These are phyloP conservation scores for Listrodromus nycthemerus DNA, from an alignment of 2,888 invertebrate genomes.

Conservation along the genomic window DNA sequence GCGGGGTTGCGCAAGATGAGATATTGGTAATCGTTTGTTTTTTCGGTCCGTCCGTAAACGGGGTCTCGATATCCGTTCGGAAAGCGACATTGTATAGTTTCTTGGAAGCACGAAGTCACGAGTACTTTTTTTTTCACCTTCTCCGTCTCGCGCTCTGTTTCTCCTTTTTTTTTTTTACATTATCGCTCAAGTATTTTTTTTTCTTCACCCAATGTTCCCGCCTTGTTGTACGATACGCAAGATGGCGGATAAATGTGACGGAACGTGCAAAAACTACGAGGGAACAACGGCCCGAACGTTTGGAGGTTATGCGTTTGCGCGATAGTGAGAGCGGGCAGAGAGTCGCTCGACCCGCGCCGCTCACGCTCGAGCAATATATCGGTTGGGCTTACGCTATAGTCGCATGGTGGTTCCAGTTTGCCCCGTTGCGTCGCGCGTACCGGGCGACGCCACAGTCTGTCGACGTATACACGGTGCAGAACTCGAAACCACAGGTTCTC, in stretches of 20 bases:
- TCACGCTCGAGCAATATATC: background rate
- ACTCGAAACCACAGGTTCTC: slow-evolving; percentile 35
- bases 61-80: slow-evolving; percentile 44
- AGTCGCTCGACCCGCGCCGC: background rate
- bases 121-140: slow-evolving; percentile 36
- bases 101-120: slow-evolving; percentile 4
- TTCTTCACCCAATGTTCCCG: background rate
- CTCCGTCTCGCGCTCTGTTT: background rate
- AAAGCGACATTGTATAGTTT: slow-evolving; percentile 45
- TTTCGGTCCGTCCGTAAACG: slow-evolving; percentile 38
- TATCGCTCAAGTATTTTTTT: background rate
- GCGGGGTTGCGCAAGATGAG: background rate
- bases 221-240: background rate
- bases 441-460: background rate
- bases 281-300: background rate
- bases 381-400: slow-evolving; percentile 2
- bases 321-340: background rate
- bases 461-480: slow-evolving; percentile 19
- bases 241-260: background rate
- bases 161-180: background rate
- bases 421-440: slow-evolving; percentile 11
- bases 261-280: background rate
- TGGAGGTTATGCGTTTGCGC: background rate
- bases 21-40: slow-evolving; percentile 7
- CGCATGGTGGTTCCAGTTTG: slow-evolving; percentile 6